Evolutionary conservation across 1,140 invertebrate genomes (phyloP).

Genomic region (Gonioctena quinquepunctata): DNA sequence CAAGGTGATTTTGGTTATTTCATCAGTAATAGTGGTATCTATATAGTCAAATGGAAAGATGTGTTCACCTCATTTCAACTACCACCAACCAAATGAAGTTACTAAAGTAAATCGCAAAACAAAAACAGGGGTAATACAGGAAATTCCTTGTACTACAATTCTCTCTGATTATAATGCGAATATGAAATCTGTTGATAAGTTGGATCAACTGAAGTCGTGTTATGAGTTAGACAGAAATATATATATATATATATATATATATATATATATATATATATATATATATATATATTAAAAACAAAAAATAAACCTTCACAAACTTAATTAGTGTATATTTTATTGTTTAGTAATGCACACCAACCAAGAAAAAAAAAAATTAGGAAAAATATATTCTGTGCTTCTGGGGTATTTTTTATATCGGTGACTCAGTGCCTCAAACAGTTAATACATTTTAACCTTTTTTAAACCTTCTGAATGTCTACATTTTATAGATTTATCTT

Average conservation of each 20-base stretch:
- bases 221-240: conserved; percentile 50
- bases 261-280: conserved; percentile 38
- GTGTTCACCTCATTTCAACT: conserved; percentile 54
- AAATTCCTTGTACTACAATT: not conserved
- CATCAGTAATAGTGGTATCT: conserved; percentile 38
- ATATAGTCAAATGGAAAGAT: conserved; percentile 28
- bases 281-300: not conserved
- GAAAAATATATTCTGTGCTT: no score
- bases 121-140: conserved; percentile 25
- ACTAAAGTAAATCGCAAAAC: conserved; percentile 44
- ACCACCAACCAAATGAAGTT: conserved; percentile 51
- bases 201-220: conserved; percentile 44
- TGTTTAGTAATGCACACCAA: no score
- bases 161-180: not conserved
- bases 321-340: no score
- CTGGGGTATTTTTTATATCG: no score
- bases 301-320: no score
- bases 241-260: conserved; percentile 52
- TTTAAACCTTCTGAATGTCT: no score
- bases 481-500: no score
- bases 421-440: no score
- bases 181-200: conserved; percentile 45
- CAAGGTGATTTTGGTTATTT: conserved; percentile 52
- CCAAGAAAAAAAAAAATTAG: no score
- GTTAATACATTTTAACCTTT: no score